Percentiles rank a stretch among this genome's conserved stretches.
phyloP scores from a whole-genome alignment of 2,888 invertebrate genomes.

The Oscheius onirici region DNA sequence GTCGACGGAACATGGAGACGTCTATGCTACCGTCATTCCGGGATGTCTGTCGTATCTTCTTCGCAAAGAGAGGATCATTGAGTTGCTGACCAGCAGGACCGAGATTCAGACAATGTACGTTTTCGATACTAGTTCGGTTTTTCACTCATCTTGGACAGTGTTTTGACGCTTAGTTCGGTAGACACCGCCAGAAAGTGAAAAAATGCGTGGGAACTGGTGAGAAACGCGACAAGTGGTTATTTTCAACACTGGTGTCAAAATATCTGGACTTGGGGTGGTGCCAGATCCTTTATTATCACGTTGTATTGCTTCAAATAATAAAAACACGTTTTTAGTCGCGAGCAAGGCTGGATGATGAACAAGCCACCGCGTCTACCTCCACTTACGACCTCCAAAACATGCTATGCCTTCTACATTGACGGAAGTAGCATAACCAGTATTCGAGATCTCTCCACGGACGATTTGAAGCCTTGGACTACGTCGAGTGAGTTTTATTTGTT shows the following conservation, averaged over 20 bases:
- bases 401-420: slow-evolving; percentile 55
- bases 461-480: slow-evolving; percentile 54
- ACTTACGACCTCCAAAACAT: slow-evolving; percentile 43
- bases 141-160: too few relatives aligned
- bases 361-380: slow-evolving; percentile 58
- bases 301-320: too few relatives aligned
- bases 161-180: too few relatives aligned
- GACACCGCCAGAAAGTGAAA: too few relatives aligned
- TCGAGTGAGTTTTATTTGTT: slow-evolving; percentile 29
- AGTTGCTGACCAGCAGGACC: slow-evolving; percentile 40
- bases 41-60: slow-evolving; percentile 51
- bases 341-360: slow-evolving; percentile 50
- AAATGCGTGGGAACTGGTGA: too few relatives aligned
- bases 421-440: slow-evolving; percentile 38
- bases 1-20: slow-evolving; percentile 48
- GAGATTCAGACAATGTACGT: slow-evolving; percentile 43
- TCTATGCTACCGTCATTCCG: slow-evolving; percentile 51
- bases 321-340: slow-evolving; percentile 37
- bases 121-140: too few relatives aligned
- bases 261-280: too few relatives aligned
- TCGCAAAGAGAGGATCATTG: slow-evolving; percentile 51
- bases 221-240: too few relatives aligned
- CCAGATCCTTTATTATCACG: too few relatives aligned
- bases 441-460: slow-evolving; percentile 49
- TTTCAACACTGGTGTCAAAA: too few relatives aligned